Evolutionary conservation across 2,797 vertebrate species (phyloP).

Genomic region (Serranus cabrilla): DNA sequence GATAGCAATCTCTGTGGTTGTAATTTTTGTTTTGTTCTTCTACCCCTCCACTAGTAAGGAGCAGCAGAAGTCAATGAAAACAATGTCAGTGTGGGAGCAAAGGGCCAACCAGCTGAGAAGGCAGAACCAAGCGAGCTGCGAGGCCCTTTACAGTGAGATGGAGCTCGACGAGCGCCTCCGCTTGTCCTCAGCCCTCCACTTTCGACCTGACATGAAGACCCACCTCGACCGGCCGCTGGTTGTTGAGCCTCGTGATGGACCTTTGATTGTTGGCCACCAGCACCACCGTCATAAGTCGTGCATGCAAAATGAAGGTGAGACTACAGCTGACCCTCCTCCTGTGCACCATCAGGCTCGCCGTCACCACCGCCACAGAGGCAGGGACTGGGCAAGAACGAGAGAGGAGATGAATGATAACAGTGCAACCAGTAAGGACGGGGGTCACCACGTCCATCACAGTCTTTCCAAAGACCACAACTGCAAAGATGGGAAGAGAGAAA

Average conservation of each 20-base stretch:
- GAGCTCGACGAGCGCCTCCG: constrained; percentile 90
- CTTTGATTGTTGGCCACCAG: constrained; percentile 70
- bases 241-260: constrained; percentile 85
- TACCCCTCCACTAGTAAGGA: constrained; percentile 87
- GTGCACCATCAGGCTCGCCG: constrained; percentile 71
- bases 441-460: constrained; percentile 88
- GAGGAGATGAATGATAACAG: constrained; percentile 85
- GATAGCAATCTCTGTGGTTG: not conserved
- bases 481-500: constrained; percentile 80
- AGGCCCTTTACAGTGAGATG: constrained; percentile 93
- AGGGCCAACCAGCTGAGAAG: constrained; percentile 92
- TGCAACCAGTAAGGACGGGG: constrained; percentile 82
- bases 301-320: constrained; percentile 65
- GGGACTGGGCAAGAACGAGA: constrained; percentile 70
- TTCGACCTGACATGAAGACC: constrained; percentile 94
- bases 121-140: constrained; percentile 92
- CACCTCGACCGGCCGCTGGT: constrained; percentile 94
- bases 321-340: constrained; percentile 32
- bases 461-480: constrained; percentile 88
- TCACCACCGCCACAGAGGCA: constrained; percentile 87
- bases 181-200: constrained; percentile 88
- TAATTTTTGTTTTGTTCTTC: constrained; percentile 28
- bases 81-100: constrained; percentile 96
- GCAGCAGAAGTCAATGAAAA: constrained; percentile 91
- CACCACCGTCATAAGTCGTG: constrained; percentile 74